Percentiles rank a stretch among this genome's conserved stretches.
phyloP scores from a whole-genome alignment of 2,888 invertebrate species.

The Allygus modestus region DNA sequence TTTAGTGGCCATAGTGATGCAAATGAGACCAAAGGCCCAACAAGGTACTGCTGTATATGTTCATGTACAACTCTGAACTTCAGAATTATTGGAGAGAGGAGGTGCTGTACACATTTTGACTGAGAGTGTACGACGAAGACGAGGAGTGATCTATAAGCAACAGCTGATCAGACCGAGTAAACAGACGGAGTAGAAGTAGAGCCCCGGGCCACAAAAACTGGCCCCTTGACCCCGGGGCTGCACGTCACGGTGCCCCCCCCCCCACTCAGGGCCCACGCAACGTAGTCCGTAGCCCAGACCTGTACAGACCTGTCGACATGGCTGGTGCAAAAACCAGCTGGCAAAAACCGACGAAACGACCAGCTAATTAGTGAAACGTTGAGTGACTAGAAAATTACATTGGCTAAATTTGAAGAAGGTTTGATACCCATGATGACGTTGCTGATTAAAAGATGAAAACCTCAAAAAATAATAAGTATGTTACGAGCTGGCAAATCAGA shows the following conservation, averaged over 20 bases:
- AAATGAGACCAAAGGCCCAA: too few relatives aligned
- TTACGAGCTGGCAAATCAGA: too few relatives aligned
- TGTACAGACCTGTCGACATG: constrained; percentile 9
- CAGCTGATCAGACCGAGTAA: constrained; percentile 37
- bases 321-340: background rate
- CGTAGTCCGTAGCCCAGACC: background rate
- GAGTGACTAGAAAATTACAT: too few relatives aligned
- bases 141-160: constrained; percentile 46
- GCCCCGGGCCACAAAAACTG: constrained; percentile 47
- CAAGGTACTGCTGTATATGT: too few relatives aligned
- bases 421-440: too few relatives aligned
- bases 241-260: constrained; percentile 6
- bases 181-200: background rate
- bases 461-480: too few relatives aligned
- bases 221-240: constrained; percentile 36
- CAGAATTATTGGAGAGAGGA: too few relatives aligned
- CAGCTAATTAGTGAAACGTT: background rate
- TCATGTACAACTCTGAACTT: too few relatives aligned
- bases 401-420: too few relatives aligned
- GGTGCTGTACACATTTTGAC: too few relatives aligned
- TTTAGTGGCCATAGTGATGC: too few relatives aligned
- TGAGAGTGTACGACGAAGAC: constrained; percentile 3
- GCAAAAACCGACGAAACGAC: background rate
- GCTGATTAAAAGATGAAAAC: too few relatives aligned
- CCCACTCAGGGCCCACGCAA: background rate